Percentiles rank a stretch among this genome's conserved stretches.
Evolutionary conservation across 2,888 invertebrate genomes (phyloP).

Genomic region (Podabrus alpinus): DNA sequence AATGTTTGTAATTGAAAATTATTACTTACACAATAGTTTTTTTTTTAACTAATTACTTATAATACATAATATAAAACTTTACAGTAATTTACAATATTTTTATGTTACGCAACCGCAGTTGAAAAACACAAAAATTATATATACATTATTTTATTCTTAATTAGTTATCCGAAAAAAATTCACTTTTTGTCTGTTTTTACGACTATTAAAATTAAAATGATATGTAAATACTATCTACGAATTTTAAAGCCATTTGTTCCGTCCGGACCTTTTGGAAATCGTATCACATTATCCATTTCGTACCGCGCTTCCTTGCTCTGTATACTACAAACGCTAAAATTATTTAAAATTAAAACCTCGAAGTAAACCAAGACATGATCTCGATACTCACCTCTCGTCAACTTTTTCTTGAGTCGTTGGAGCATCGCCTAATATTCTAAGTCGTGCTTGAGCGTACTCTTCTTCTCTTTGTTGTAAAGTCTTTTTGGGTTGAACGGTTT

Average conservation of each 20-base stretch:
- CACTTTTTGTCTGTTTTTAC: slow-evolving; percentile 2
- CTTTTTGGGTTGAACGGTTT: slow-evolving; percentile 76
- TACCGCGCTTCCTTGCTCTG: slow-evolving; percentile 43
- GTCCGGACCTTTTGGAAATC: slow-evolving; percentile 80
- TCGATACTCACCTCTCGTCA: slow-evolving; percentile 62
- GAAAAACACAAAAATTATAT: background rate
- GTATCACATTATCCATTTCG: slow-evolving; percentile 60
- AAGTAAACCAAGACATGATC: background rate
- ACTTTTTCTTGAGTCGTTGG: slow-evolving; percentile 77
- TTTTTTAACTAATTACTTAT: background rate
- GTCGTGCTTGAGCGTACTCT: slow-evolving; percentile 90
- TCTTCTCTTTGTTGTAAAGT: slow-evolving; percentile 88
- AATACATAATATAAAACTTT: background rate
- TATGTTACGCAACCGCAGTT: background rate
- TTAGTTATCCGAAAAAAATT: background rate
- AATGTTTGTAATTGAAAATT: background rate
- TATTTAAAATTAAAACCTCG: slow-evolving; percentile 3
- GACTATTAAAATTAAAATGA: slow-evolving; percentile 6
- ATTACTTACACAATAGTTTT: background rate
- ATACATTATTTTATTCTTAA: background rate
- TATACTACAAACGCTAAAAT: slow-evolving; percentile 49
- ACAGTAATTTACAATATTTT: background rate
- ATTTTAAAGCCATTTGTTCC: slow-evolving; percentile 73
- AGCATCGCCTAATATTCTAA: slow-evolving; percentile 87
- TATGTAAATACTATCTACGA: slow-evolving; percentile 63